phyloP scores from a whole-genome alignment of 2,113 vertebrate genomes.

The Coptodon rendalli region DNA sequence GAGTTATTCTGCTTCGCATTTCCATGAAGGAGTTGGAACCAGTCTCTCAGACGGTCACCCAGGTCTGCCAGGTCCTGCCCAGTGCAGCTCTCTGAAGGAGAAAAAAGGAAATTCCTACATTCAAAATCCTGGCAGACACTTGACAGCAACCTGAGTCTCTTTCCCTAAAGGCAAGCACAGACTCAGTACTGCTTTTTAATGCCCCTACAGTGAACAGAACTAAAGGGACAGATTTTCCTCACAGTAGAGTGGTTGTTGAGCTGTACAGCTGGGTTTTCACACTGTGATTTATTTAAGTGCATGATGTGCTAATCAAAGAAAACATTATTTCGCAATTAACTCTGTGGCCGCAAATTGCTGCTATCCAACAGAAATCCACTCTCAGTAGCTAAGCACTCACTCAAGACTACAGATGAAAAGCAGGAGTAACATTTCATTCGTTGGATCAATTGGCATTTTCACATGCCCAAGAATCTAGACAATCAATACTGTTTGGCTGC shows the following conservation, averaged over 20 bases:
- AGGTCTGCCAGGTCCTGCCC: constrained; percentile 95
- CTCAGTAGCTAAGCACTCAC: not conserved
- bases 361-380: constrained; percentile 8
- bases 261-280: not conserved
- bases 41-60: constrained; percentile 91
- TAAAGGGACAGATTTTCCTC: not conserved
- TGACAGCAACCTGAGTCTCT: not conserved
- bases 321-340: constrained; percentile 24
- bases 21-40: constrained; percentile 96
- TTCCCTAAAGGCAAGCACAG: not conserved
- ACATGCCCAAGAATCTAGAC: constrained; percentile 3
- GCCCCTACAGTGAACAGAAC: not conserved
- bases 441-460: constrained; percentile 51
- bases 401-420: constrained; percentile 9
- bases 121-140: constrained; percentile 6
- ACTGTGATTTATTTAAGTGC: not conserved
- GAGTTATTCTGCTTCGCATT: constrained; percentile 91
- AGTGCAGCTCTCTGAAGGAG: constrained; percentile 82
- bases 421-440: constrained; percentile 24
- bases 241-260: not conserved
- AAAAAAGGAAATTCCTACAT: not conserved
- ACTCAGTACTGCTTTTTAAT: not conserved
- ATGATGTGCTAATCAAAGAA: not conserved
- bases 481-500: constrained; percentile 59
- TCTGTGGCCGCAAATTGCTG: not conserved